Evolutionary conservation across 2,797 vertebrate genomes (phyloP).

Genomic region (Macropodus opercularis): DNA sequence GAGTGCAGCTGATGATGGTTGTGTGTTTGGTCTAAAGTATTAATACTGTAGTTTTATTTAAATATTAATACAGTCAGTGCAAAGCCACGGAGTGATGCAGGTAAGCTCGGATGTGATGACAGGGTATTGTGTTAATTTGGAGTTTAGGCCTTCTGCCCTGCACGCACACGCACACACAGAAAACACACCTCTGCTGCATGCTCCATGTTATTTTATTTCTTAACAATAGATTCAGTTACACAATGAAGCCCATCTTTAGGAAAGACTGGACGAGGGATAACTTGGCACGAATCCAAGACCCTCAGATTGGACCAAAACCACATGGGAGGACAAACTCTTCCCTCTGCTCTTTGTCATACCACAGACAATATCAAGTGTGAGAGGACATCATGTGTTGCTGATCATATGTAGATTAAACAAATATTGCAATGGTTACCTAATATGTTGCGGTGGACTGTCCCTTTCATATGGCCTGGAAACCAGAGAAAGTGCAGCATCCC

Average conservation of each 20-base stretch:
- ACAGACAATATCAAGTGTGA: slow-evolving; percentile 76
- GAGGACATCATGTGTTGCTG: slow-evolving; percentile 79
- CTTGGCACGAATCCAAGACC: slow-evolving; percentile 74
- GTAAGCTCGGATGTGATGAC: slow-evolving; percentile 47
- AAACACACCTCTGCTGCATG: slow-evolving; percentile 48
- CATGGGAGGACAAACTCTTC: slow-evolving; percentile 78
- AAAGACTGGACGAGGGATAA: slow-evolving; percentile 71
- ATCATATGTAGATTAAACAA: slow-evolving; percentile 77
- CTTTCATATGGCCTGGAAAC: slow-evolving; percentile 38
- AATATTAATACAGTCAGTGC: slow-evolving; percentile 28
- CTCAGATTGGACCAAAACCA: slow-evolving; percentile 75
- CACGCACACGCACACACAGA: slow-evolving; percentile 13
- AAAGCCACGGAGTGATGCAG: slow-evolving; percentile 18
- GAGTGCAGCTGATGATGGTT: slow-evolving; percentile 24
- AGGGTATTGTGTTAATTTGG: slow-evolving; percentile 28
- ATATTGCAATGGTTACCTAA: slow-evolving; percentile 73
- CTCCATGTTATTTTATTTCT: slow-evolving; percentile 72
- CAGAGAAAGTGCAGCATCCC: slow-evolving; percentile 57
- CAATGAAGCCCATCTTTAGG: slow-evolving; percentile 80
- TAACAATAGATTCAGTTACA: slow-evolving; percentile 82
- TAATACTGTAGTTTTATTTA: slow-evolving; percentile 13
- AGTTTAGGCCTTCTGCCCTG: slow-evolving; percentile 38
- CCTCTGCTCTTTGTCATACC: slow-evolving; percentile 76
- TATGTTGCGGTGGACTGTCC: slow-evolving; percentile 72
- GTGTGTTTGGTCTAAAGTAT: slow-evolving; percentile 9